Conservation (phyloP, 1,140 invertebrate genomes). For the Holotrichia oblita region DNA sequence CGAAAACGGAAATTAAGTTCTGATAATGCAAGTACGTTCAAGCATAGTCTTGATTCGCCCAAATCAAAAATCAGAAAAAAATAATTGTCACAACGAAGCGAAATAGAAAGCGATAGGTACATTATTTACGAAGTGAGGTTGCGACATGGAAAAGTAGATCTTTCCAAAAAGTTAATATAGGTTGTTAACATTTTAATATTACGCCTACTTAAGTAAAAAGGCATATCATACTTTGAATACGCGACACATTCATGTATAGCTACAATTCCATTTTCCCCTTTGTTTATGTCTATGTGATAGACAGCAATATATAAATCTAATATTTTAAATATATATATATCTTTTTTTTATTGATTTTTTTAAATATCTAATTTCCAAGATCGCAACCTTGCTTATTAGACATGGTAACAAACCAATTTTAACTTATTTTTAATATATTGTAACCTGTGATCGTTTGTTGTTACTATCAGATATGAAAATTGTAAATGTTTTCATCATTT, state of each 20-base stretch:
- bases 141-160: too few species aligned
- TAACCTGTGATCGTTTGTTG: slow-evolving; percentile 41
- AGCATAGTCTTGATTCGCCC: slow-evolving; percentile 46
- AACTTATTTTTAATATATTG: slow-evolving; percentile 37
- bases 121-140: neutral
- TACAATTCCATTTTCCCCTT: too few species aligned
- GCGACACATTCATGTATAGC: too few species aligned
- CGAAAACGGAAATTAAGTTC: slow-evolving; percentile 53
- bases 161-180: too few species aligned
- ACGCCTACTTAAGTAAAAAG: too few species aligned
- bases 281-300: too few species aligned
- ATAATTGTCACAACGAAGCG: slow-evolving; percentile 40
- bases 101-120: slow-evolving; percentile 41
- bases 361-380: too few species aligned
- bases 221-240: too few species aligned
- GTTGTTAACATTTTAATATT: too few species aligned
- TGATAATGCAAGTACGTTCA: slow-evolving; percentile 36
- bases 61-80: slow-evolving; percentile 54
- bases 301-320: too few species aligned
- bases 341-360: too few species aligned
- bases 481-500: slow-evolving; percentile 15
- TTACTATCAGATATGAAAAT: slow-evolving; percentile 39
- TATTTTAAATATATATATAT: too few species aligned
- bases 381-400: slow-evolving; percentile 4
- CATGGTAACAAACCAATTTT: slow-evolving; percentile 27